Evolutionary conservation across 2,888 invertebrate species (phyloP).

Genomic region (Hypercompe scribonia): DNA sequence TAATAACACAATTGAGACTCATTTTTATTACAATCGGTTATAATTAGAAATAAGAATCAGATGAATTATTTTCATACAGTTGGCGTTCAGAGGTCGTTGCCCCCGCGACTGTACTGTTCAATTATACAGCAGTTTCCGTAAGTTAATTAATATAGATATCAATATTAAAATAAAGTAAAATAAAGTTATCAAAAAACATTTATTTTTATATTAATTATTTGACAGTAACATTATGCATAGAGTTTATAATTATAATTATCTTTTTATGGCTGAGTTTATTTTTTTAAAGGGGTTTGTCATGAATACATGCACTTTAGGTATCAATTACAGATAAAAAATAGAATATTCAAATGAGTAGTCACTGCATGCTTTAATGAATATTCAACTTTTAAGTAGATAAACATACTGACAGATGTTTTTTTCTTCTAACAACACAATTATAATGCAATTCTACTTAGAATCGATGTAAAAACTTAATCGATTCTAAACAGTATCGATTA

Average conservation of each 20-base stretch:
- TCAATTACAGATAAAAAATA: constrained; percentile 24
- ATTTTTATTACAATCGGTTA: constrained; percentile 13
- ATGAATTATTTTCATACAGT: constrained; percentile 55
- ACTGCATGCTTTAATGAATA: constrained; percentile 37
- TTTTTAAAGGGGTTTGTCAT: not conserved
- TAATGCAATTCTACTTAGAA: constrained; percentile 48
- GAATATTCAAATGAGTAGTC: constrained; percentile 36
- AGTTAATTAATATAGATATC: constrained; percentile 19
- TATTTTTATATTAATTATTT: not conserved
- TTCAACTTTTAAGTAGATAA: constrained; percentile 32
- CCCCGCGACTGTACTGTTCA: constrained; percentile 50
- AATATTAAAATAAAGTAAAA: constrained; percentile 13
- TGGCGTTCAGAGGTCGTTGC: constrained; percentile 66
- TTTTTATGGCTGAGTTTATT: too few relatives aligned
- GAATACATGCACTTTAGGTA: not conserved
- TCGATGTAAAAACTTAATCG: constrained; percentile 48
- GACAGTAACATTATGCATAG: not conserved
- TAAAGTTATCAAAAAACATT: not conserved
- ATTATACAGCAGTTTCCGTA: constrained; percentile 33
- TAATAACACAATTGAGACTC: not conserved
- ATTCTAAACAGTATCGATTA: constrained; percentile 58
- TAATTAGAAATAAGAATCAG: constrained; percentile 21
- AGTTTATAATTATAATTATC: not conserved
- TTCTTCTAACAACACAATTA: constrained; percentile 30
- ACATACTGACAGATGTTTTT: constrained; percentile 36